Evolutionary conservation across 2,888 invertebrate species (phyloP), one percentile per base, ranked within the genome.

Genomic region (Actias luna): DNA sequence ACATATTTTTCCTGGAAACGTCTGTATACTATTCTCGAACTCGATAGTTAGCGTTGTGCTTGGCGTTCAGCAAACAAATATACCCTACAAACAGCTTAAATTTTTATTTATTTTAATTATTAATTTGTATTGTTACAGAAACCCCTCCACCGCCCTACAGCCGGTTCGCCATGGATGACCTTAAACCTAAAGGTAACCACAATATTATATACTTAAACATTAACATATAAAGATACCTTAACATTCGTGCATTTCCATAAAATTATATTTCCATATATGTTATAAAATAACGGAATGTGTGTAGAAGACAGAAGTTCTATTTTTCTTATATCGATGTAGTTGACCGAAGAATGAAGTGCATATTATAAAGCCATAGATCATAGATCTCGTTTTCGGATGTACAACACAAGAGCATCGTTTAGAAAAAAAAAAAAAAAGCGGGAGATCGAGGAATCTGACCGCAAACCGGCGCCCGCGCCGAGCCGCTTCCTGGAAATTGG

Each of bases 91-190:
- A n/a, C n/a, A n/a, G n/a, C n/a, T n/a, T n/a, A n/a, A n/a, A n/a
- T n/a, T n/a, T n/a, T n/a, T n/a, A n/a, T n/a, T n/a, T n/a, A 50
- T 22, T 10, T 52, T 61, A 25, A 63, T 52, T 71, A 63, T 70
- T 66, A 8, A 55, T 22, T 59, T 60, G 39, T 75, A 77, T 83
- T 80, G 76, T 80, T 95, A 63, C 94, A 97, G 97, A 97, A 92
- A 94, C 95, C 80, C 96, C 96, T 80, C 97, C 97, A 79, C 97
- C 97, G 76, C 97, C 97, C 71, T 97, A 97, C 93, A 95, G 95
- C 88, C 94, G 95, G 83, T 95, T 95, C 89, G 94, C 94, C 78
- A 94, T 94, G 94, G 94, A 95, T 83, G 94, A 95, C 89, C 94
- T 96, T 86, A 95, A 95, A 94, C 94, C 95, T 87, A 96, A 96